phyloP scores from a whole-genome alignment of 2,797 vertebrate genomes.

The Distichodus sexfasciatus region DNA sequence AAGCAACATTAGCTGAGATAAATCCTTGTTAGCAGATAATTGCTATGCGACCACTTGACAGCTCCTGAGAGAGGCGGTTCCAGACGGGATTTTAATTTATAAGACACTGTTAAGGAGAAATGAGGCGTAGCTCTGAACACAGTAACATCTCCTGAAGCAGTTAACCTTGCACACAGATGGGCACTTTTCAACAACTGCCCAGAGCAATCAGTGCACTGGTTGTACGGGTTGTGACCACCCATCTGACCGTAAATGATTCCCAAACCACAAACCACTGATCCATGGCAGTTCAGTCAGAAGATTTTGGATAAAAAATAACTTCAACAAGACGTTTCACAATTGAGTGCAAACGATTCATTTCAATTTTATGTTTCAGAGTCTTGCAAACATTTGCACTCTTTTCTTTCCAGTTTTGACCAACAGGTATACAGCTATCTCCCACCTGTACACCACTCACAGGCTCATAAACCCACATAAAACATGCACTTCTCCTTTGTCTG shows the following conservation, averaged over 20 bases:
- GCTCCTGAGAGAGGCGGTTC: slow-evolving; percentile 46
- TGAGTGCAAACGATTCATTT: too few species aligned
- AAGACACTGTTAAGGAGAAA: slow-evolving; percentile 45
- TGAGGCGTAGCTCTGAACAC: slow-evolving; percentile 43
- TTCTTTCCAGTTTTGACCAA: too few species aligned
- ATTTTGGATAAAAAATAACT: background rate
- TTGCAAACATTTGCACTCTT: too few species aligned
- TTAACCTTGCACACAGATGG: slow-evolving; percentile 34
- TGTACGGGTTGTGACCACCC: background rate
- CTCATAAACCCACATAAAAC: background rate
- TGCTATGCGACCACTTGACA: slow-evolving; percentile 48
- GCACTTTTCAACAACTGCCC: slow-evolving; percentile 8
- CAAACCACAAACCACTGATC: slow-evolving; percentile 23
- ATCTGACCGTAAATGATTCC: slow-evolving; percentile 24
- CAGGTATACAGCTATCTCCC: too few species aligned
- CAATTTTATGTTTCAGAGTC: too few species aligned
- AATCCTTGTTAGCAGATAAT: slow-evolving; percentile 51
- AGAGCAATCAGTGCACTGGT: slow-evolving; percentile 5
- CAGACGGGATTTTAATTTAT: slow-evolving; percentile 49
- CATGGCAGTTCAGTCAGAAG: background rate
- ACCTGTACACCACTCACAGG: background rate
- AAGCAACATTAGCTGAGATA: slow-evolving; percentile 55
- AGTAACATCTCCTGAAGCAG: slow-evolving; percentile 28
- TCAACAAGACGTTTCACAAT: too few species aligned
- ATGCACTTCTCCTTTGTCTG: background rate